phyloP scores from a whole-genome alignment of 2,797 vertebrate genomes.

The Lepilemur septentrionalis region DNA sequence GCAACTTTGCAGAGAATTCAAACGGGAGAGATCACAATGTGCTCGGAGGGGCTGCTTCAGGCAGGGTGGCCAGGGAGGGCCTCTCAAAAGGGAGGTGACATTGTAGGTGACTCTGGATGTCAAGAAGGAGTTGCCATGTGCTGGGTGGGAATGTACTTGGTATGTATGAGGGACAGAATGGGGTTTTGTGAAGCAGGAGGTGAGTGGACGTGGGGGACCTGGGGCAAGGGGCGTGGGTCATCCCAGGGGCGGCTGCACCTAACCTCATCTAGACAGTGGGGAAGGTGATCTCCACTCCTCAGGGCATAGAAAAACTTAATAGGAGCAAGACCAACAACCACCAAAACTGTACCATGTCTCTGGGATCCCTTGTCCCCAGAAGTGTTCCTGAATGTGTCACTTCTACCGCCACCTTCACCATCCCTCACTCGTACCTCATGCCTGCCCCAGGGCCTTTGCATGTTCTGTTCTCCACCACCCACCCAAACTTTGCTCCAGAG shows the following conservation, averaged over 20 bases:
- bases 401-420: accelerated
- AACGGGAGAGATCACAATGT: neutral
- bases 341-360: accelerated
- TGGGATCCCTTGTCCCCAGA: no score
- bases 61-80: neutral
- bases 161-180: neutral
- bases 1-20: neutral
- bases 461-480: neutral
- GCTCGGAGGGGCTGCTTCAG: neutral
- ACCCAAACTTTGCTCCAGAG: neutral
- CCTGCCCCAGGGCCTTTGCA: neutral
- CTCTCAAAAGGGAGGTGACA: neutral
- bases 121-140: neutral
- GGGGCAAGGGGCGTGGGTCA: neutral
- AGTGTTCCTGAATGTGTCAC: neutral
- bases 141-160: neutral
- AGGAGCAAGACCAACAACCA: neutral
- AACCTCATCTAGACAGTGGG: neutral
- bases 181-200: neutral
- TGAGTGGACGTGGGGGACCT: neutral
- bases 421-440: neutral
- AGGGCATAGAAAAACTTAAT: neutral
- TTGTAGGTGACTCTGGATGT: neutral
- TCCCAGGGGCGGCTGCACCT: neutral
- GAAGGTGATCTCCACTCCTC: neutral